Percentiles rank a stretch among this genome's conserved stretches.
phyloP scores from a whole-genome alignment of 2,797 vertebrate genomes.

The Brachyalestes nurse region DNA sequence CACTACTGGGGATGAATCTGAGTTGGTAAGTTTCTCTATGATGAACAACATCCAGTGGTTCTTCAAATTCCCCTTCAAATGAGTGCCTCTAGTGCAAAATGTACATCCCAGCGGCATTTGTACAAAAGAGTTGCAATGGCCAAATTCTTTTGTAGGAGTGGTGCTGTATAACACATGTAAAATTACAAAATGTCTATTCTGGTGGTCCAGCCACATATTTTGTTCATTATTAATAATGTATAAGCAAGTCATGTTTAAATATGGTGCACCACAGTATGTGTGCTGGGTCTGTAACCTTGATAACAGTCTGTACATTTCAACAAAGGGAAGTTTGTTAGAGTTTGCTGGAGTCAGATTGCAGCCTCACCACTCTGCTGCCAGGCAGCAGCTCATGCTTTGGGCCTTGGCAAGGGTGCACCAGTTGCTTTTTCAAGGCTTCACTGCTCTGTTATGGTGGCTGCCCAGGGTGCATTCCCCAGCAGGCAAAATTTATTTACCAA shows the following conservation, averaged over 20 bases:
- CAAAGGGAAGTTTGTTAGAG: constrained; percentile 17
- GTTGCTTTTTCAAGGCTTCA: constrained; percentile 69
- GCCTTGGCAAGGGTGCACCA: constrained; percentile 56
- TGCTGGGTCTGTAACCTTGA: neutral
- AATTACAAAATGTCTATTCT: no score
- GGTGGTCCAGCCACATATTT: neutral
- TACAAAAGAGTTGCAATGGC: neutral
- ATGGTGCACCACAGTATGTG: neutral
- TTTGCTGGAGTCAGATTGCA: constrained; percentile 29
- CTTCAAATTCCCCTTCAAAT: no score
- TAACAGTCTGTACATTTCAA: neutral
- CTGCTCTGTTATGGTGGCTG: constrained; percentile 62
- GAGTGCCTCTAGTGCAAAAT: neutral
- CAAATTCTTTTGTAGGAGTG: neutral
- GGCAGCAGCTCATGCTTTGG: constrained; percentile 51
- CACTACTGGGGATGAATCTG: no score
- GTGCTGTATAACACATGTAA: neutral
- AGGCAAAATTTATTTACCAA: constrained; percentile 67
- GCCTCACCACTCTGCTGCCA: constrained; percentile 25
- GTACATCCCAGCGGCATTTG: no score
- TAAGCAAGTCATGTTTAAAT: neutral
- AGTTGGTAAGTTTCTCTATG: no score
- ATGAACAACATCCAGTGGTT: no score
- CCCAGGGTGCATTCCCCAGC: constrained; percentile 49
- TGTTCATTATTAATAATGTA: neutral